These are phyloP conservation scores for Amphipyra tragopoginis DNA, from an alignment of 2,888 invertebrate genomes.

Conservation along the genomic window DNA sequence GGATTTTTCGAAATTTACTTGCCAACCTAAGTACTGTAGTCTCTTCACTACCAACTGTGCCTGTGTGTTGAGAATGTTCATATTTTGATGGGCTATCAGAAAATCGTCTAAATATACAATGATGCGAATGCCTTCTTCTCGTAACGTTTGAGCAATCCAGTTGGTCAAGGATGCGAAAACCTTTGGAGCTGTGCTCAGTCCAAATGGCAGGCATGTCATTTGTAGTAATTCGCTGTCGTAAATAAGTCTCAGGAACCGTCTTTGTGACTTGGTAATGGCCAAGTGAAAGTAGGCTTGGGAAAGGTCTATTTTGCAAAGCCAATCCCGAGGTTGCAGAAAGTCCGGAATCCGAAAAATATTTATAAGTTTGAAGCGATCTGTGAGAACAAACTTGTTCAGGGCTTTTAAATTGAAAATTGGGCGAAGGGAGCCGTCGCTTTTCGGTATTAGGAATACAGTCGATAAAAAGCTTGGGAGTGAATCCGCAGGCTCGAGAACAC, in stretches of 20 bases:
- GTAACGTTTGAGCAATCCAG: constrained; percentile 6
- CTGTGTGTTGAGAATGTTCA: constrained; percentile 16
- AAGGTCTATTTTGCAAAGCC: constrained; percentile 55
- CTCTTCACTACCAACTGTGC: constrained; percentile 7
- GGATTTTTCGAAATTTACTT: constrained; percentile 41
- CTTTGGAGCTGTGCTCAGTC: constrained; percentile 52
- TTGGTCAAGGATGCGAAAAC: constrained; percentile 21
- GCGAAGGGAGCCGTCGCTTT: not conserved
- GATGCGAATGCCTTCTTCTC: constrained; percentile 2
- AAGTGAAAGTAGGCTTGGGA: constrained; percentile 57
- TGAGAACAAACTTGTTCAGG: constrained; percentile 1
- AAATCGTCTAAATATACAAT: constrained; percentile 14
- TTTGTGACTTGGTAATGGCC: constrained; percentile 35
- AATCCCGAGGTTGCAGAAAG: constrained; percentile 55
- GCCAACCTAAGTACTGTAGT: constrained; percentile 35
- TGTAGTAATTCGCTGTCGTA: constrained; percentile 30
- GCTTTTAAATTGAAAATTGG: constrained; percentile 57
- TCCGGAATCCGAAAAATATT: constrained; percentile 32
- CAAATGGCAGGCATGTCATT: constrained; percentile 62
- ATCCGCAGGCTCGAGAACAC: too few relatives aligned
- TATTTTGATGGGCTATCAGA: constrained; percentile 9
- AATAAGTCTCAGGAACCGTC: constrained; percentile 50
- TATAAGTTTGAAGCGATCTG: not conserved
- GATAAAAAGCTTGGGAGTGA: too few relatives aligned
- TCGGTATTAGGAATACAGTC: too few relatives aligned